Conservation (phyloP, 2,113 vertebrate species). For the Corydoras sp. region DNA sequence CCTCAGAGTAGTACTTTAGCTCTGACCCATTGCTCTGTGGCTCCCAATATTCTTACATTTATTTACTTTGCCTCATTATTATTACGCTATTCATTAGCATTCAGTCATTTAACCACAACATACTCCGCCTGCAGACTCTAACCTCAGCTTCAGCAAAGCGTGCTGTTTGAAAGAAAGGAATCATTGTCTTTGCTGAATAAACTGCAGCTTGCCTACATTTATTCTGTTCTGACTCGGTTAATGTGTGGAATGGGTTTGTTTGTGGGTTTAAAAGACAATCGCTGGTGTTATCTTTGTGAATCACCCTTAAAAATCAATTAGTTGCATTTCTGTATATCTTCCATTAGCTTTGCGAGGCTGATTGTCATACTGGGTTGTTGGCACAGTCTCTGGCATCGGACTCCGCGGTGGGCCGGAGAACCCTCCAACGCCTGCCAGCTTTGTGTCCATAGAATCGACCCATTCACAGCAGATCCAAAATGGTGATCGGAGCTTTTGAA, state of each 20-base stretch:
- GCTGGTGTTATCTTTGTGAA: constrained; percentile 7
- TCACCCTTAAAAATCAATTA: constrained; percentile 7
- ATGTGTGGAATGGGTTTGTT: constrained; percentile 7
- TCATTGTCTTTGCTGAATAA: constrained; percentile 28
- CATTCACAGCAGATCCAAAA: constrained; percentile 40
- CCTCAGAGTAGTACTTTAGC: no score
- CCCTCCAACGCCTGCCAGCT: constrained; percentile 41
- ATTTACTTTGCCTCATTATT: no score
- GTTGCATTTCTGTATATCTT: constrained; percentile 4
- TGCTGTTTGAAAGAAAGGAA: constrained; percentile 35
- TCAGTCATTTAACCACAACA: constrained; percentile 39
- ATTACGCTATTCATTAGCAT: no score
- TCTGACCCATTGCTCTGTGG: no score
- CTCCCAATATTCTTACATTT: no score
- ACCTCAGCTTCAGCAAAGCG: constrained; percentile 36
- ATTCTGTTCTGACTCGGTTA: constrained; percentile 16
- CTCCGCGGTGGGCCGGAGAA: constrained; percentile 9
- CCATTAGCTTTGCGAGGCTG: constrained; percentile 16
- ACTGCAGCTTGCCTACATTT: constrained; percentile 6
- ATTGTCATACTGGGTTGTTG: constrained; percentile 36
- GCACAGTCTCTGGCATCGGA: constrained; percentile 41
- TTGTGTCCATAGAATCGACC: constrained; percentile 39
- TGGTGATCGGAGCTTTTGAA: constrained; percentile 11
- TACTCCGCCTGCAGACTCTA: constrained; percentile 41
- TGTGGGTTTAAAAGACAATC: constrained; percentile 21